phyloP scores from a whole-genome alignment of 2,797 vertebrate species.

The Brotula barbata region DNA sequence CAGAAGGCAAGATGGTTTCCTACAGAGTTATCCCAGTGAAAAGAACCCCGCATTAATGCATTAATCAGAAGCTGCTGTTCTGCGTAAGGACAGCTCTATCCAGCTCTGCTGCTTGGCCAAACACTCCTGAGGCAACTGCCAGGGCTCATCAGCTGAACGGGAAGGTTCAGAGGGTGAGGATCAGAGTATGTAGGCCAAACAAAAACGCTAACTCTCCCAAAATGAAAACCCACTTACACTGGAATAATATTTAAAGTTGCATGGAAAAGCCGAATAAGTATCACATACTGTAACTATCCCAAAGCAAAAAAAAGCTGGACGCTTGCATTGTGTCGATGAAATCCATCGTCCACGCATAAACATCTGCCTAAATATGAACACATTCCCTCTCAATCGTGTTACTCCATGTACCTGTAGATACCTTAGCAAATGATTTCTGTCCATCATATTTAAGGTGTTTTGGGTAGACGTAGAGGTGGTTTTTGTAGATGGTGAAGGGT shows the following conservation, averaged over 20 bases:
- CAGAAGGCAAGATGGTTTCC: conserved; percentile 15
- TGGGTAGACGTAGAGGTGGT: conserved; percentile 96
- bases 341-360: too few species aligned
- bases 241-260: conserved; percentile 3
- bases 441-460: conserved; percentile 94
- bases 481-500: conserved; percentile 94
- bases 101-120: conserved; percentile 43
- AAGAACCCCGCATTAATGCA: conserved; percentile 41
- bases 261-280: too few species aligned
- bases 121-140: conserved; percentile 15
- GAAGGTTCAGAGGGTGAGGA: conserved; percentile 27
- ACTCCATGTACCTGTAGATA: conserved; percentile 47
- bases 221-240: conserved; percentile 1
- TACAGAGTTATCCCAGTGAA: conserved; percentile 29
- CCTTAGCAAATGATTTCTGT: conserved; percentile 95
- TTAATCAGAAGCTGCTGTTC: conserved; percentile 57
- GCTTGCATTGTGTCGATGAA: too few species aligned
- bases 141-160: conserved; percentile 30
- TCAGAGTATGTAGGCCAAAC: conserved; percentile 26
- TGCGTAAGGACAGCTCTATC: conserved; percentile 44
- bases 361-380: too few species aligned
- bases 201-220: conserved; percentile 16
- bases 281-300: too few species aligned
- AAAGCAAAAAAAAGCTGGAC: neutral
- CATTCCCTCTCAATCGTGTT: neutral